Conservation (phyloP, 2,888 invertebrate species). For the Melipona bicolor region DNA sequence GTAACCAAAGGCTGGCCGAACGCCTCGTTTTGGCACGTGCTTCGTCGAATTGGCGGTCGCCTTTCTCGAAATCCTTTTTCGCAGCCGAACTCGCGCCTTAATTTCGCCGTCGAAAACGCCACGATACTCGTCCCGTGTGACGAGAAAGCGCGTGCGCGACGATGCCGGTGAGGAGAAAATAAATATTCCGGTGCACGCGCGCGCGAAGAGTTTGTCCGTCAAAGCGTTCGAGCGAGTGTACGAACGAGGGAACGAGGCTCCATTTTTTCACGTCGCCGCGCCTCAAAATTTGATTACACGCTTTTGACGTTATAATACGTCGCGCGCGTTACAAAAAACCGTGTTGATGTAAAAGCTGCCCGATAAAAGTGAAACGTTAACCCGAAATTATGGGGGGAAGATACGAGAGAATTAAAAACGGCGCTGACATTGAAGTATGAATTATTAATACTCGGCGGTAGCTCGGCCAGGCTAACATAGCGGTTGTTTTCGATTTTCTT, state of each 20-base stretch:
- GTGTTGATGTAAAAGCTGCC: slow-evolving; percentile 28
- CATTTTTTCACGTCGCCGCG: slow-evolving; percentile 56
- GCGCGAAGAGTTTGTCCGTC: background rate
- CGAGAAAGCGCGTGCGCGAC: too few relatives aligned
- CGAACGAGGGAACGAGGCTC: background rate
- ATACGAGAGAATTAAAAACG: slow-evolving; percentile 65
- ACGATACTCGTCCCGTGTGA: background rate
- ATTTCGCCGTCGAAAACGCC: background rate
- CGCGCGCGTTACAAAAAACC: slow-evolving; percentile 16
- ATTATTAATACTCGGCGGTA: slow-evolving; percentile 67
- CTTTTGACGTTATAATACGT: slow-evolving; percentile 50
- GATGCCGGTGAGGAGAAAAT: background rate
- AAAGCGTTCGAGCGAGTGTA: background rate
- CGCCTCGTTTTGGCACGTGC: slow-evolving; percentile 72
- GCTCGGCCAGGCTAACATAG: slow-evolving; percentile 15
- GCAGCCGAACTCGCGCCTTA: background rate
- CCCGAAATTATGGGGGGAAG: slow-evolving; percentile 65
- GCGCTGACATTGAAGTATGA: slow-evolving; percentile 64
- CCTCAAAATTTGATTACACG: slow-evolving; percentile 60
- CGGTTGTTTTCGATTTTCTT: slow-evolving; percentile 30
- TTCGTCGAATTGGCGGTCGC: slow-evolving; percentile 51
- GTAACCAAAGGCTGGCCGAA: slow-evolving; percentile 67
- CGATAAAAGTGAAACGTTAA: slow-evolving; percentile 69
- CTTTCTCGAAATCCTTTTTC: background rate
- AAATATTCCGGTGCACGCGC: too few relatives aligned